Percentiles rank a stretch among this genome's conserved stretches.
These are phyloP conservation scores for Chrysemys picta DNA, from an alignment of 2,113 vertebrate species.

Conservation along the genomic window DNA sequence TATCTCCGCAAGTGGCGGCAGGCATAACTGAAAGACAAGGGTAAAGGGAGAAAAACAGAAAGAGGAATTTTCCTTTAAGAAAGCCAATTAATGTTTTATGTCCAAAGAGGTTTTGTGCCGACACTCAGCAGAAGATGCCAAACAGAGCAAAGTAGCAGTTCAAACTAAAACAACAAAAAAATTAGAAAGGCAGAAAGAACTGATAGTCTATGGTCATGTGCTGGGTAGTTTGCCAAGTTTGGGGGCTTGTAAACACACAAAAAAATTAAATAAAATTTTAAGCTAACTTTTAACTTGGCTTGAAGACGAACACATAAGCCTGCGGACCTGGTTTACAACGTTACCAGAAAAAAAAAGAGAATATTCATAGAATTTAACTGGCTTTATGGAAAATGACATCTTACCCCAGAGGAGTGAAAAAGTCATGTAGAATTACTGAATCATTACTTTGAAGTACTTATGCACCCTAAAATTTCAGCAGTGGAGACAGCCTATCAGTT, in stretches of 20 bases:
- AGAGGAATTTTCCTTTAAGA: conserved; percentile 81
- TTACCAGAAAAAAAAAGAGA: not conserved
- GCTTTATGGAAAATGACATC: not conserved
- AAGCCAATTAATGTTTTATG: conserved; percentile 63
- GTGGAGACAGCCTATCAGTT: not conserved
- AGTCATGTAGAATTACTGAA: not conserved
- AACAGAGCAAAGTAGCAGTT: conserved; percentile 38
- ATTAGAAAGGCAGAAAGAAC: not conserved
- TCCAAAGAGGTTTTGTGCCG: conserved; percentile 60
- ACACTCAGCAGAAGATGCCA: conserved; percentile 51
- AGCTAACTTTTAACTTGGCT: not conserved
- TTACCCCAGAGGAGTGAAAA: not conserved
- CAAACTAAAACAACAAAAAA: conserved; percentile 35
- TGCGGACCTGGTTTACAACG: not conserved
- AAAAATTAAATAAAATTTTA: not conserved
- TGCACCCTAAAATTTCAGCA: not conserved
- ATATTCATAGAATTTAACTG: not conserved
- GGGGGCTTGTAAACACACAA: not conserved
- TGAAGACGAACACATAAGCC: not conserved
- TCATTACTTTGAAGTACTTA: not conserved
- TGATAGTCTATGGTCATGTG: not conserved
- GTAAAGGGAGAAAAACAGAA: conserved; percentile 77
- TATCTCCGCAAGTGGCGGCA: conserved; percentile 91
- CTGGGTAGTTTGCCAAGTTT: not conserved
- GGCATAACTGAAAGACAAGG: conserved; percentile 90